Percentiles rank a stretch among this genome's conserved stretches.
Conservation (phyloP, 2,888 invertebrate species). For the Hirtodrosophila duncani region DNA sequence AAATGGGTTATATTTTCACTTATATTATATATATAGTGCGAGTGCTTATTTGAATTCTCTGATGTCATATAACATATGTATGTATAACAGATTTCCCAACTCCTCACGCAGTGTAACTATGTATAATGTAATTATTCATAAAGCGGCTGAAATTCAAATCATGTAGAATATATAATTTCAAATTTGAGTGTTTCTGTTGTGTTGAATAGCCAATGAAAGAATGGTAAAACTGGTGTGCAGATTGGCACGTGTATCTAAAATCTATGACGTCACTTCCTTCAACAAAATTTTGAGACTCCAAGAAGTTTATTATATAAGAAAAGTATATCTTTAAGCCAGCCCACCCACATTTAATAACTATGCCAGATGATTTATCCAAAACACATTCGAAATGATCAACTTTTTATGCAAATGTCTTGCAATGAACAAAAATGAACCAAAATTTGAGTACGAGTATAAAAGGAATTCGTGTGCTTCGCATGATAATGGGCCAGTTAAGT, state of each 20-base stretch:
- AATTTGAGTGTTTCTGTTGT: conserved; percentile 38
- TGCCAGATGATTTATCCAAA: conserved; percentile 29
- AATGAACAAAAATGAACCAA: conserved; percentile 11
- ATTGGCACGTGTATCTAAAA: too few relatives aligned
- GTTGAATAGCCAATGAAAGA: conserved; percentile 26
- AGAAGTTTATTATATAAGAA: too few relatives aligned
- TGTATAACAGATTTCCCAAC: too few relatives aligned
- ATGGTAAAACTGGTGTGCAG: too few relatives aligned
- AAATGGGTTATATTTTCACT: too few relatives aligned
- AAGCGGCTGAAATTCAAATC: conserved; percentile 31
- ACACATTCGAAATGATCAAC: conserved; percentile 40
- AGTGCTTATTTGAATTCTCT: too few relatives aligned
- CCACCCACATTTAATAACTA: conserved; percentile 12
- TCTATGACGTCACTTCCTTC: too few relatives aligned
- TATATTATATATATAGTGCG: too few relatives aligned
- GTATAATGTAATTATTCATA: conserved; percentile 39
- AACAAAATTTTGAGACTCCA: too few relatives aligned
- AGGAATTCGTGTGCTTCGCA: conserved; percentile 38
- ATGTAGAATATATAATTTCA: conserved; percentile 34
- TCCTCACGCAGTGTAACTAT: conserved; percentile 19
- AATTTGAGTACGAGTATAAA: too few relatives aligned
- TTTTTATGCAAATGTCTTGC: conserved; percentile 42
- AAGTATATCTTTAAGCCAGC: conserved; percentile 2
- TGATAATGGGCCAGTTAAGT: conserved; percentile 36
- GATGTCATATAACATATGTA: conserved; percentile 21